A percentile compares a stretch with the other conserved stretches of the same genome.
Evolutionary conservation across 2,113 vertebrate species (phyloP).

Genomic region (Poeciliopsis turrubarensis): DNA sequence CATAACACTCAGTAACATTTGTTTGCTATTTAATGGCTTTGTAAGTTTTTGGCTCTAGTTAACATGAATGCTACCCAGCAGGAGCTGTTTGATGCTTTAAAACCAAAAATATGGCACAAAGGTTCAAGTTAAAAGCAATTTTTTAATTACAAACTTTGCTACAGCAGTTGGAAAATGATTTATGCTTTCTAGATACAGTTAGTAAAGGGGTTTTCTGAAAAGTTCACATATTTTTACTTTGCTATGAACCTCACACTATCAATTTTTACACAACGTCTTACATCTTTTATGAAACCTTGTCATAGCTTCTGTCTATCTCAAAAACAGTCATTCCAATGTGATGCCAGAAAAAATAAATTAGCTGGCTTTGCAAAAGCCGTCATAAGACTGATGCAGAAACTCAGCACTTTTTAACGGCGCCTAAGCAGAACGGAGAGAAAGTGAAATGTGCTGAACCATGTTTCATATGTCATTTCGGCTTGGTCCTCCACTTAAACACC

Average conservation of each 20-base stretch:
- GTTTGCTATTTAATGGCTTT: not conserved
- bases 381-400: constrained; percentile 2
- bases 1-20: not conserved
- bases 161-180: not conserved
- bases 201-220: not conserved
- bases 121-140: not conserved
- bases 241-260: not conserved
- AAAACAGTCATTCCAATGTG: not conserved
- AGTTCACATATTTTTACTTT: not conserved
- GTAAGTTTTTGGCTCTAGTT: not conserved
- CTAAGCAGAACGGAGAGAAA: not conserved
- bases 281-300: not conserved
- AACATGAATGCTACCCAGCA: not conserved
- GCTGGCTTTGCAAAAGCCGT: constrained; percentile 2
- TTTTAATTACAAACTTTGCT: not conserved
- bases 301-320: not conserved
- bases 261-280: not conserved
- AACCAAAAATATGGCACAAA: not conserved
- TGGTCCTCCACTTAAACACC: not conserved
- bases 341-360: not conserved
- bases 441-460: not conserved
- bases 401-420: constrained; percentile 10
- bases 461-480: constrained; percentile 10
- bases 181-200: not conserved
- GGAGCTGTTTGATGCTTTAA: not conserved